Conservation (phyloP, 1,140 invertebrate genomes). For the Calosoma granatense region DNA sequence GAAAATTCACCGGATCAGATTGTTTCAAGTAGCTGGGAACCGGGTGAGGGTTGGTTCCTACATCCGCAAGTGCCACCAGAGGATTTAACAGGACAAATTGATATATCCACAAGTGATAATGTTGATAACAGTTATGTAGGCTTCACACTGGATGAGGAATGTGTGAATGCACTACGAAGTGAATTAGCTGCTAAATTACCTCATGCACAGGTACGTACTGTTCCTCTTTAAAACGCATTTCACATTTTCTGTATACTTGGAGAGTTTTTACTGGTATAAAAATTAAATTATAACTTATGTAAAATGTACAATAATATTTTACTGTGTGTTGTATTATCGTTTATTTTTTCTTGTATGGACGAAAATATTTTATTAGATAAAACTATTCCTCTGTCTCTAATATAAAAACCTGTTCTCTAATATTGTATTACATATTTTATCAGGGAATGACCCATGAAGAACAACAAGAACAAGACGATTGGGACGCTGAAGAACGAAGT, state of each 20-base stretch:
- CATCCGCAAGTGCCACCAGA: constrained; percentile 30
- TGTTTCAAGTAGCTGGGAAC: constrained; percentile 15
- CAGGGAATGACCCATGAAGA: constrained; percentile 23
- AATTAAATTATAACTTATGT: too few species aligned
- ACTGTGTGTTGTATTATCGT: too few species aligned
- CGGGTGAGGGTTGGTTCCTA: constrained; percentile 37
- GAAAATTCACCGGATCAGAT: background rate
- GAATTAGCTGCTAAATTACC: constrained; percentile 60
- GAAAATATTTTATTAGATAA: too few species aligned
- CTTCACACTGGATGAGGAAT: constrained; percentile 55
- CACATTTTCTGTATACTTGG: constrained; percentile 5
- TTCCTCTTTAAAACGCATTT: too few species aligned
- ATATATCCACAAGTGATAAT: constrained; percentile 27
- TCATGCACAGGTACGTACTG: constrained; percentile 45
- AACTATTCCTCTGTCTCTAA: too few species aligned
- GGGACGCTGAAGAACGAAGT: constrained; percentile 28
- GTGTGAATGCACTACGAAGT: constrained; percentile 56
- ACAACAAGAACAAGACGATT: constrained; percentile 28
- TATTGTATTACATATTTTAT: too few species aligned
- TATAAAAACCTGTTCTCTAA: too few species aligned
- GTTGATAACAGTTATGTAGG: constrained; percentile 42
- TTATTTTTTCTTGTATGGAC: too few species aligned
- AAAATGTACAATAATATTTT: too few species aligned
- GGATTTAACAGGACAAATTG: constrained; percentile 25
- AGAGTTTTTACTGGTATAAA: constrained; percentile 13